Conservation (phyloP, 2,797 vertebrate species). For the Trachops cirrhosus region DNA sequence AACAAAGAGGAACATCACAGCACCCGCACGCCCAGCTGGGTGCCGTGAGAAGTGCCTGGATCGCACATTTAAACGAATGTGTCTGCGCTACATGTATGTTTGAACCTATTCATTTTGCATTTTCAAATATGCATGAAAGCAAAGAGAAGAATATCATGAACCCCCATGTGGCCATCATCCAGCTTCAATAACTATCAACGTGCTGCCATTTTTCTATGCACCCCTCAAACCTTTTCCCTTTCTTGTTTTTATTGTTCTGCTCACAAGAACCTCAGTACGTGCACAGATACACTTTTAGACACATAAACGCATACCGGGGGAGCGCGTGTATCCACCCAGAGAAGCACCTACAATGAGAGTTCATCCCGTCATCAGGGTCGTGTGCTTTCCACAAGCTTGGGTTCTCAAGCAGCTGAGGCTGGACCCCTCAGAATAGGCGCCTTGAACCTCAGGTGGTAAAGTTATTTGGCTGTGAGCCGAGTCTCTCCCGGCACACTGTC, state of each 20-base stretch:
- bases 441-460: slow-evolving; percentile 69
- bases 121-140: background rate
- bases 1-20: background rate
- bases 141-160: background rate
- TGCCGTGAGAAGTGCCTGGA: fast-evolving
- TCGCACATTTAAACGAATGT: background rate
- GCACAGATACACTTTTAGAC: background rate
- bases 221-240: background rate
- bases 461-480: slow-evolving; percentile 59
- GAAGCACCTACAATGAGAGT: fast-evolving
- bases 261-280: background rate
- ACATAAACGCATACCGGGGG: fast-evolving
- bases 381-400: background rate
- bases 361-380: fast-evolving
- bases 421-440: background rate
- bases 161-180: fast-evolving
- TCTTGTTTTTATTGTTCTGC: background rate
- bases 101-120: background rate
- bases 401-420: background rate
- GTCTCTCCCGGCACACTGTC: background rate
- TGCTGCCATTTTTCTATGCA: background rate
- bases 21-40: background rate
- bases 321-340: background rate
- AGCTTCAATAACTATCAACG: background rate
- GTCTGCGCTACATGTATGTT: background rate